Evolutionary conservation across 2,888 invertebrate genomes (phyloP).

Genomic region (Phaedon cochleariae): DNA sequence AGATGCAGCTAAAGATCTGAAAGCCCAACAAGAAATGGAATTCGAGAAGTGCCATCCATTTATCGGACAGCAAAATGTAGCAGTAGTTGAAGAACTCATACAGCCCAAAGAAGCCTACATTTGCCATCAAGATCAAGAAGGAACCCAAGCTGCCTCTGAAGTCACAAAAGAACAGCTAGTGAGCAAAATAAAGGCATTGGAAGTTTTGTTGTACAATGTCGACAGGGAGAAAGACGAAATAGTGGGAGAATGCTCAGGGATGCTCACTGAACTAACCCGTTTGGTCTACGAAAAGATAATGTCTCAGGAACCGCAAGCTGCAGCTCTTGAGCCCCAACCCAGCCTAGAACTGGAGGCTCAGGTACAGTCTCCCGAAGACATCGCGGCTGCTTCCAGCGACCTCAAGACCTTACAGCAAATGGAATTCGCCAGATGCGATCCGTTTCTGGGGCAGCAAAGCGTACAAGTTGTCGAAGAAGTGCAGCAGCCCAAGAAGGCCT

Average conservation of each 20-base stretch:
- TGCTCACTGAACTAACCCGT: constrained; percentile 56
- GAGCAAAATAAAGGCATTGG: constrained; percentile 58
- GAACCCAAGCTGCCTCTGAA: constrained; percentile 15
- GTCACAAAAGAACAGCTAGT: constrained; percentile 53
- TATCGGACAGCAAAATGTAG: constrained; percentile 24
- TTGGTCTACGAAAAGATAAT: constrained; percentile 48
- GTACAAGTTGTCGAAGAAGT: constrained; percentile 38
- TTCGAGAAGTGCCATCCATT: constrained; percentile 37
- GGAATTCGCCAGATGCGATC: constrained; percentile 42
- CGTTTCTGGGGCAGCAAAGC: constrained; percentile 31
- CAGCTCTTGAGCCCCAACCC: not conserved
- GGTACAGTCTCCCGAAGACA: constrained; percentile 37
- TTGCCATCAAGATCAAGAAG: not conserved
- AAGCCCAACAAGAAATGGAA: constrained; percentile 40
- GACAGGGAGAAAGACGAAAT: constrained; percentile 60
- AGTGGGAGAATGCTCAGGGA: constrained; percentile 55
- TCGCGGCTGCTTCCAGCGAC: constrained; percentile 28
- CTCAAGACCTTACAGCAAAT: constrained; percentile 37
- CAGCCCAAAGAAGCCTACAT: constrained; percentile 50
- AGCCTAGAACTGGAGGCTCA: constrained; percentile 41
- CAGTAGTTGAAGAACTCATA: constrained; percentile 37
- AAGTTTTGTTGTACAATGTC: constrained; percentile 59
- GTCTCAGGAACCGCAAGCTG: constrained; percentile 19
- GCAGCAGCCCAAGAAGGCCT: constrained; percentile 50
- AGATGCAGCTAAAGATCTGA: constrained; percentile 25